Base-by-base conservation (phyloP, 2,888 invertebrate genomes). In the Chirona hameri region DNA sequence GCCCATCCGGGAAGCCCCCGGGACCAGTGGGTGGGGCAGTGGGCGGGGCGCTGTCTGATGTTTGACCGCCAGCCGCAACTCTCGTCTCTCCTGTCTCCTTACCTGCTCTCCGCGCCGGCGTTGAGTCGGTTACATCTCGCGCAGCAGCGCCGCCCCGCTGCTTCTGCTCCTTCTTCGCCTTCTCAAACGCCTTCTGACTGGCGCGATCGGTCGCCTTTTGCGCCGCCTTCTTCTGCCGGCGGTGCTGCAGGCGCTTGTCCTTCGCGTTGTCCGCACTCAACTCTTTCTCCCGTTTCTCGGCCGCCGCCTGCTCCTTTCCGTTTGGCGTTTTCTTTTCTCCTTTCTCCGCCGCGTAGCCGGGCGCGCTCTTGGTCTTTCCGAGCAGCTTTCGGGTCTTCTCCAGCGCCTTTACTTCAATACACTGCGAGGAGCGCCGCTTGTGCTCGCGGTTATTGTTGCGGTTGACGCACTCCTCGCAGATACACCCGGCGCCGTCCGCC, bases 341-440 rank as follows among this genome's bases (percentile, higher is more conserved):
- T 46, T 76, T 76, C 10, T 76, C 39, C 12, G 4, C 46, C 21
- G 76, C 9, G 24, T 18, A 10, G 21, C 21, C 39, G 9, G 76
- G 39, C 46, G 76, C 76, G 24, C 39, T 46, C 76, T 46, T 76
- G 46, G 76, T 27, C 76, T 76, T 76, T 10, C 76, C 76, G 7
- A 76, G 46, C 76, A 76, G 24, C 2, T 24, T 18, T 3, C 46
- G 21, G 39, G 14, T 24, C 46, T 76, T 76, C 39, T 76, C 76
- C 9, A 27, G 24, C 21, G 76, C 76, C 76, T 76, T 76, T 3
- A 24, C 76, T 21, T 76, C 76, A 15, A 46, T 10, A 15, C 76
- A 76, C 76, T 76, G 76, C 46, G 76, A 76, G 18, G 76, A 76
- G 76, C 76, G 76, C 21, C 76, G 76, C 39, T 76, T 39, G 39